Conservation (phyloP, 37 sponge, comb jelly and placozoan species). For the Crambe crambe region DNA sequence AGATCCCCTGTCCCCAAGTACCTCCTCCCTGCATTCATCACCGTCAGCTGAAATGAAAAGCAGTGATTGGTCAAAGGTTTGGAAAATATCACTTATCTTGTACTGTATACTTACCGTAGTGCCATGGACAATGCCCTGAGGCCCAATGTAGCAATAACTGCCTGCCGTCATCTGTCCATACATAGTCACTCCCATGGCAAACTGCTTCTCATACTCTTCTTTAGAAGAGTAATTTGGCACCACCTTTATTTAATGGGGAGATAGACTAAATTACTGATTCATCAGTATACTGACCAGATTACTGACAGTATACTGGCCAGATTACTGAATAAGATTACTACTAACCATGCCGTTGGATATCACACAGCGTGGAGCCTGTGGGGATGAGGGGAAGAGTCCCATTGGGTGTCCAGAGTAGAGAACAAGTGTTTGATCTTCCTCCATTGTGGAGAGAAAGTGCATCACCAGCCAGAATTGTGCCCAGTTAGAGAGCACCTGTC, state of each 20-base stretch:
- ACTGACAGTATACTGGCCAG: neutral
- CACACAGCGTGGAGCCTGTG: constrained; percentile 86
- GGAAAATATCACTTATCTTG: neutral
- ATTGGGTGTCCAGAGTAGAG: constrained; percentile 98
- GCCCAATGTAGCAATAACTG: constrained; percentile 99
- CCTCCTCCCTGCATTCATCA: constrained; percentile 93
- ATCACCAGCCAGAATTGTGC: constrained; percentile 97
- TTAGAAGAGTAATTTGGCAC: constrained; percentile 94
- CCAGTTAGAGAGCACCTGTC: constrained; percentile 99
- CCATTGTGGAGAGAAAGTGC: constrained; percentile 89
- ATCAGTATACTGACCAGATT: no score
- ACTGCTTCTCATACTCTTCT: constrained; percentile 88
- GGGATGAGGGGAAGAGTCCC: constrained; percentile 93
- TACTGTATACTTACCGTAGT: constrained; percentile 71
- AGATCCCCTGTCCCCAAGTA: constrained; percentile 71
- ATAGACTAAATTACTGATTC: no score
- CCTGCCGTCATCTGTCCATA: constrained; percentile 99
- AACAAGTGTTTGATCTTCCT: constrained; percentile 93
- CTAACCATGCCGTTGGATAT: constrained; percentile 96
- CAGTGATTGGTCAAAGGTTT: neutral
- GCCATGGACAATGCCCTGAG: constrained; percentile 99
- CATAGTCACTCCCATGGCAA: constrained; percentile 96
- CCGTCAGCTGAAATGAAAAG: constrained; percentile 43
- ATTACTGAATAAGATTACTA: neutral
- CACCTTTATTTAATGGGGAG: constrained; percentile 60